Conservation (phyloP, 2,888 invertebrate genomes). For the Lasius platythorax region DNA sequence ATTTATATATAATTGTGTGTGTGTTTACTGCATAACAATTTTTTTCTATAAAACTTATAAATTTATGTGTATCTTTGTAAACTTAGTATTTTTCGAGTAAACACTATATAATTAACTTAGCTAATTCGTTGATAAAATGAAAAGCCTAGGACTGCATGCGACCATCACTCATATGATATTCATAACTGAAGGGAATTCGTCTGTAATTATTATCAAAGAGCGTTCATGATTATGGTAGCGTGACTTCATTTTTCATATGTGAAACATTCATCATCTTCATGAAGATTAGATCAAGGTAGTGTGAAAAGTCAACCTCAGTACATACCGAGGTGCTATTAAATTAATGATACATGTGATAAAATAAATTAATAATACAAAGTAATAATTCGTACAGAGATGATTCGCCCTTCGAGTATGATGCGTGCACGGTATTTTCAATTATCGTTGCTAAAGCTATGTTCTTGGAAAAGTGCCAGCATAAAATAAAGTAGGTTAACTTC, state of each 20-base stretch:
- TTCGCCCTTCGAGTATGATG: not conserved
- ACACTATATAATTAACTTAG: slow-evolving; percentile 11
- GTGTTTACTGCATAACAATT: not conserved
- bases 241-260: not conserved
- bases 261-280: slow-evolving; percentile 34
- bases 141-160: not conserved
- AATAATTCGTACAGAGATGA: not conserved
- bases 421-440: slow-evolving; percentile 26
- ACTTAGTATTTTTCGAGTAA: not conserved
- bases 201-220: slow-evolving; percentile 41
- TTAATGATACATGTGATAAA: not conserved
- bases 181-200: slow-evolving; percentile 10
- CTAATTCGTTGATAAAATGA: slow-evolving; percentile 2
- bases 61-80: not conserved
- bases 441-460: not conserved
- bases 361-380: not conserved
- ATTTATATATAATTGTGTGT: not conserved
- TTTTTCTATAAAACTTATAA: not conserved
- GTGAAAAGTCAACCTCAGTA: slow-evolving; percentile 4
- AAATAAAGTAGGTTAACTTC: slow-evolving; percentile 39
- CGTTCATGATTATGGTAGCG: slow-evolving; percentile 26
- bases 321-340: not conserved
- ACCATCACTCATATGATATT: slow-evolving; percentile 3
- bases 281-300: slow-evolving; percentile 30
- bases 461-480: slow-evolving; percentile 10